Evolutionary conservation across 2,113 vertebrate genomes (phyloP).

Genomic region (Phalacrocorax pelagicus): DNA sequence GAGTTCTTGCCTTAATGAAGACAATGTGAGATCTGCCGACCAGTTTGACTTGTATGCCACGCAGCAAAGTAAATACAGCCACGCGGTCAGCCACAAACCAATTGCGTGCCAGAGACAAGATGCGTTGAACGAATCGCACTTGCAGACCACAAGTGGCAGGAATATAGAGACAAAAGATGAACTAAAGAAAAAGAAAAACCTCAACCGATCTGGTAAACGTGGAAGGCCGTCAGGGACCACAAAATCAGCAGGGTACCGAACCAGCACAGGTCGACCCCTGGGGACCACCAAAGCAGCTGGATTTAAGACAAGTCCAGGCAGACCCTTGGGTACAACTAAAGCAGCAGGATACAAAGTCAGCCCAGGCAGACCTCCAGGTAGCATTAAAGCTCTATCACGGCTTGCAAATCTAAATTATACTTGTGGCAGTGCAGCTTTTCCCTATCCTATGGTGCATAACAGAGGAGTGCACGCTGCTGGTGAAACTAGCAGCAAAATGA

Average conservation of each 20-base stretch:
- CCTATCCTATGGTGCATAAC: constrained; percentile 89
- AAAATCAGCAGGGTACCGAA: constrained; percentile 95
- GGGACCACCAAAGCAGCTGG: constrained; percentile 97
- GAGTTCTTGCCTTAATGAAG: constrained; percentile 90
- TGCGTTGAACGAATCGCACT: constrained; percentile 75
- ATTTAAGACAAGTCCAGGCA: constrained; percentile 98
- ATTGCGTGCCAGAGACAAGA: constrained; percentile 90
- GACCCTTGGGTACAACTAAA: constrained; percentile 95
- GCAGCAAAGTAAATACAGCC: constrained; percentile 86
- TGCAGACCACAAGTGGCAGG: constrained; percentile 79
- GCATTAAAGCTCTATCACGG: constrained; percentile 95
- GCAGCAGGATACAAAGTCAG: constrained; percentile 98
- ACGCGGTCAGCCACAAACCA: constrained; percentile 86
- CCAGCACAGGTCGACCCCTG: constrained; percentile 95
- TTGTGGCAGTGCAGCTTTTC: constrained; percentile 90
- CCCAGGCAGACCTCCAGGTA: constrained; percentile 95
- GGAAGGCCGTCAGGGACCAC: constrained; percentile 95
- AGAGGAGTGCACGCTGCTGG: constrained; percentile 82
- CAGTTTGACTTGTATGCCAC: constrained; percentile 92
- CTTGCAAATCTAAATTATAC: constrained; percentile 92
- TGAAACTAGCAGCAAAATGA: constrained; percentile 85
- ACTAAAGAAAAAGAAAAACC: constrained; percentile 92
- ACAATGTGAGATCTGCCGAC: constrained; percentile 83
- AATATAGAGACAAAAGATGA: constrained; percentile 83
- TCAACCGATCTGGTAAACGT: constrained; percentile 89